Percentiles rank a stretch among this genome's conserved stretches.
Conservation (phyloP, 2,113 vertebrate species). For the Erinaceus europaeus region DNA sequence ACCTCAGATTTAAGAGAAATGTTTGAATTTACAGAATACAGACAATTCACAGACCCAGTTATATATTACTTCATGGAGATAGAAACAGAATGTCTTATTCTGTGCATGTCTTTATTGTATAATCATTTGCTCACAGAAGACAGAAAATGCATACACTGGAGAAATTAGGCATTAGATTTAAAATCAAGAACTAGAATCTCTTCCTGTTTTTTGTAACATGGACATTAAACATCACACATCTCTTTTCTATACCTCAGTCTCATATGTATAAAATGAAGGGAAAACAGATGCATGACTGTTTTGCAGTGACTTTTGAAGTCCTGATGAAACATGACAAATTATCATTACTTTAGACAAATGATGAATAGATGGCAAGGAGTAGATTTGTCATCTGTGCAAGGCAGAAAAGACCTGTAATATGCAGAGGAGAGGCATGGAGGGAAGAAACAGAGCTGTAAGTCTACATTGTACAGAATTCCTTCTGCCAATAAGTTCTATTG, state of each 20-base stretch:
- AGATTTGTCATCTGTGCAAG: neutral
- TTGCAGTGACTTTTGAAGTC: neutral
- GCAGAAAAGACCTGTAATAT: neutral
- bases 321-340: neutral
- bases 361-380: neutral
- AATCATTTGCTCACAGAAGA: neutral
- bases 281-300: neutral
- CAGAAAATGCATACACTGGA: neutral
- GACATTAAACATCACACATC: neutral
- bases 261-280: neutral
- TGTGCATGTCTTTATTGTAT: neutral
- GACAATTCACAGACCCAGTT: neutral
- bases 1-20: slow-evolving; percentile 4
- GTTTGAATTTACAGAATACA: neutral
- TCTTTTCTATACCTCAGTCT: neutral
- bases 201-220: neutral
- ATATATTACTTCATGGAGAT: neutral
- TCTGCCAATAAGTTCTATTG: neutral
- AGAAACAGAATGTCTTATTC: neutral
- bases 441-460: neutral
- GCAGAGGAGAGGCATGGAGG: neutral
- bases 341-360: neutral
- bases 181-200: neutral
- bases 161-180: neutral
- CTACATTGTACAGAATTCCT: neutral